Conservation (phyloP, 2,797 vertebrate genomes). For the Somateria mollissima region DNA sequence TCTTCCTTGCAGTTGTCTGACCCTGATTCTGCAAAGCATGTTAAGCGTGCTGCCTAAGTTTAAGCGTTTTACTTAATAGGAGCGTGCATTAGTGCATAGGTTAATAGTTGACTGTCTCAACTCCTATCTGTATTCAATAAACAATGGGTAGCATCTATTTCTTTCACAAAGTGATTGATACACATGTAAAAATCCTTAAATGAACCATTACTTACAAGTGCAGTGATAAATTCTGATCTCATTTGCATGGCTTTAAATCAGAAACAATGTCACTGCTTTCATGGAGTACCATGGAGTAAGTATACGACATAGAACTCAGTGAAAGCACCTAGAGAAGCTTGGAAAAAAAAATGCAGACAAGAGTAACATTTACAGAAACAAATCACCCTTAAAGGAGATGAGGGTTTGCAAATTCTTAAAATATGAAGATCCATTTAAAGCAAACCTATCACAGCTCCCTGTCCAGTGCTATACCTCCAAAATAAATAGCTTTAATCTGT, state of each 20-base stretch:
- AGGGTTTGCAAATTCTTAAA: not conserved
- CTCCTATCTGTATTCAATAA: not conserved
- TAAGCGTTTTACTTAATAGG: not conserved
- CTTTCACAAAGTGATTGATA: not conserved
- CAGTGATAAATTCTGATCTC: not conserved
- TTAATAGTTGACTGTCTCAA: not conserved
- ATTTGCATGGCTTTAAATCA: not conserved
- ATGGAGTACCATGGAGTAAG: not conserved
- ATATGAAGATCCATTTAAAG: constrained; percentile 4
- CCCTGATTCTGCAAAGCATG: not conserved
- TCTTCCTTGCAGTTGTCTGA: not conserved
- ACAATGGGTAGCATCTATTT: not conserved
- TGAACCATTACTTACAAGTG: not conserved
- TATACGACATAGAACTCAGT: not conserved
- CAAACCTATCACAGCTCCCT: not conserved
- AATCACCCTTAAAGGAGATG: not conserved
- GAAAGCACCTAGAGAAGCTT: not conserved
- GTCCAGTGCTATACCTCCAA: constrained; percentile 5
- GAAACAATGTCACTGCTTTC: not conserved
- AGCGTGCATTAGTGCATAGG: not conserved
- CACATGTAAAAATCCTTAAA: not conserved
- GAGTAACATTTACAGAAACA: not conserved
- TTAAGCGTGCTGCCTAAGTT: not conserved
- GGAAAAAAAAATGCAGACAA: not conserved
- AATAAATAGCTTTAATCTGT: constrained; percentile 66